phyloP scores from a whole-genome alignment of 1,140 invertebrate genomes.

The Platorchestia sp. region DNA sequence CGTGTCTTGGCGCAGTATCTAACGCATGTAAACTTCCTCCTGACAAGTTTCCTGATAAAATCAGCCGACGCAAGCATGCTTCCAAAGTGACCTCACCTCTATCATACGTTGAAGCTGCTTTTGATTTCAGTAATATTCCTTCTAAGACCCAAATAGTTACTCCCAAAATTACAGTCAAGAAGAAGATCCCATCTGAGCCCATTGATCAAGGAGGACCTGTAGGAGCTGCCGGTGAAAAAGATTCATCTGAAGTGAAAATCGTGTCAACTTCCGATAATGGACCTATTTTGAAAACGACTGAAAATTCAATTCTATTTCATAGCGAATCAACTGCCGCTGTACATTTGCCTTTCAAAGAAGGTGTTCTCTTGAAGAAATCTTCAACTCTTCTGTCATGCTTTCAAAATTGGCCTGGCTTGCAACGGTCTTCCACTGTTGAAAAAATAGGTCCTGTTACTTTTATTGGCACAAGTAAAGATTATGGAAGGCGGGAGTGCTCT shows the following conservation, averaged over 20 bases:
- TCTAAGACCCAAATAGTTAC: slow-evolving; percentile 16
- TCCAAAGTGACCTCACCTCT: slow-evolving; percentile 1
- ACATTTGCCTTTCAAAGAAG: slow-evolving; percentile 15
- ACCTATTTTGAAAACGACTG: neutral
- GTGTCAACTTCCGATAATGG: neutral
- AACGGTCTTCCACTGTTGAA: neutral
- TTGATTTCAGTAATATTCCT: slow-evolving; percentile 20
- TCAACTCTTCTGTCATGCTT: neutral
- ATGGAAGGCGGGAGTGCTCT: neutral
- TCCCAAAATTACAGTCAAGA: slow-evolving; percentile 34
- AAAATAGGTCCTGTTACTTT: neutral
- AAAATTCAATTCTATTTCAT: neutral
- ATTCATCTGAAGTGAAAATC: neutral
- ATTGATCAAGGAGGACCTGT: neutral
- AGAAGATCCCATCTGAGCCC: slow-evolving; percentile 13
- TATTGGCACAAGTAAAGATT: neutral
- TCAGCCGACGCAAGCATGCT: neutral
- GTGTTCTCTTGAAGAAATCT: neutral
- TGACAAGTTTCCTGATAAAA: neutral
- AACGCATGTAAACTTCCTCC: neutral
- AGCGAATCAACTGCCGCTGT: neutral
- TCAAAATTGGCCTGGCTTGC: neutral
- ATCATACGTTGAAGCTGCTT: slow-evolving; percentile 32
- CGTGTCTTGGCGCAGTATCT: neutral
- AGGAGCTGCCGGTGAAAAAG: neutral